These are phyloP conservation scores for Drosophila ironensis DNA, from an alignment of 1,140 invertebrate species.

Conservation along the genomic window DNA sequence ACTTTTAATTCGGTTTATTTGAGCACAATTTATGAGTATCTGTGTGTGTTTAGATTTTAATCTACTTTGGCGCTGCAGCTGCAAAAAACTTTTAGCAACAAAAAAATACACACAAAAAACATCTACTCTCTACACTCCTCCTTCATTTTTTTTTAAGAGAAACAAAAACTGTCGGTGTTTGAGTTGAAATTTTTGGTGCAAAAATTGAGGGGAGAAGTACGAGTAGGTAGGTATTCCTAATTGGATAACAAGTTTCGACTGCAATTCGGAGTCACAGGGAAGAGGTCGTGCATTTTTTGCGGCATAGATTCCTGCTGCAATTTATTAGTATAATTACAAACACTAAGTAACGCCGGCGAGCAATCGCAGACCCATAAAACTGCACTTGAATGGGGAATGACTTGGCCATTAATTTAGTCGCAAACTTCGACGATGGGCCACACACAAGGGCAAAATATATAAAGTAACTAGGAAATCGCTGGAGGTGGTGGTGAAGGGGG, in stretches of 20 bases:
- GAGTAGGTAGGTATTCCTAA: conserved; percentile 5
- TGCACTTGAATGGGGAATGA: conserved; percentile 49
- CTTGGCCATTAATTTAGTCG: conserved; percentile 53
- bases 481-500: not conserved
- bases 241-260: conserved; percentile 40
- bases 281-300: not conserved
- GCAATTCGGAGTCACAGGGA: conserved; percentile 13
- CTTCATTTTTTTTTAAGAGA: conserved; percentile 16
- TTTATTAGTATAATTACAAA: too few relatives aligned
- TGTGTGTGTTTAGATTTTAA: conserved; percentile 72
- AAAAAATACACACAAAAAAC: conserved; percentile 13
- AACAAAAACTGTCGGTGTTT: conserved; percentile 25
- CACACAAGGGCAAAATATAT: conserved; percentile 35
- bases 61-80: conserved; percentile 76
- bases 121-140: too few relatives aligned
- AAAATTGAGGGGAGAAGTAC: not conserved
- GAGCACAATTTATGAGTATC: conserved; percentile 53
- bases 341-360: too few relatives aligned
- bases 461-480: conserved; percentile 4
- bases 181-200: conserved; percentile 5
- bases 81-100: conserved; percentile 64
- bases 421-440: conserved; percentile 32
- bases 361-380: conserved; percentile 9
- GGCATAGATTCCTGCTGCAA: not conserved
- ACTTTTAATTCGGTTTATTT: conserved; percentile 77